phyloP scores from a whole-genome alignment of 2,113 vertebrate genomes.

The Tragelaphus buxtoni region DNA sequence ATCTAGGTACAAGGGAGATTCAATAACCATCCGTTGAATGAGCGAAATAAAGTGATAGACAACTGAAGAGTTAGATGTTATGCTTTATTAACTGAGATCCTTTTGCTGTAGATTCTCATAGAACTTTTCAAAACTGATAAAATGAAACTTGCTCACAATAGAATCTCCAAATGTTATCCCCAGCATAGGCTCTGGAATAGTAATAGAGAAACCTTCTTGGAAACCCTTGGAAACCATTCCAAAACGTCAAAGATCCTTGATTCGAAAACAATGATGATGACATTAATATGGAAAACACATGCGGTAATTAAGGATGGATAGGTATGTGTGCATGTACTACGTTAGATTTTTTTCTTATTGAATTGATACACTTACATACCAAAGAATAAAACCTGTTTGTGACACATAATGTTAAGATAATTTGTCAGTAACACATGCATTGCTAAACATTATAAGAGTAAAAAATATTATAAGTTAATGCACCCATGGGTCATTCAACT shows the following conservation, averaged over 20 bases:
- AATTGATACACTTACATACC: not conserved
- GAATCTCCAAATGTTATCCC: conserved; percentile 44
- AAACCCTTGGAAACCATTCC: conserved; percentile 30
- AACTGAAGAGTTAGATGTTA: not conserved
- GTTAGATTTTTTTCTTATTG: not conserved
- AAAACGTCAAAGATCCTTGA: conserved; percentile 55
- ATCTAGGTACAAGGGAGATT: not conserved
- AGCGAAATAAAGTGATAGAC: not conserved
- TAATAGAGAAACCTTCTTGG: conserved; percentile 20
- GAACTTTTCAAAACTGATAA: not conserved
- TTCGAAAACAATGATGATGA: conserved; percentile 55
- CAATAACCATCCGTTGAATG: not conserved
- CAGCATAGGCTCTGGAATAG: conserved; percentile 50
- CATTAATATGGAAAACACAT: conserved; percentile 67
- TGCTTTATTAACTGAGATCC: not conserved
- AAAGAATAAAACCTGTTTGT: conserved; percentile 12
- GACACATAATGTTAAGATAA: not conserved
- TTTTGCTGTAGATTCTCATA: not conserved
- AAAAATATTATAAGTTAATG: conserved; percentile 50
- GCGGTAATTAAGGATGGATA: conserved; percentile 37
- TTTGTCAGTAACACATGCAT: not conserved
- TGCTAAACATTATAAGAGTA: conserved; percentile 6
- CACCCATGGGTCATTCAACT: conserved; percentile 44
- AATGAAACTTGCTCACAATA: not conserved
- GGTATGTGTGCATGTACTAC: not conserved